phyloP scores from a whole-genome alignment of 2,888 invertebrate species.

The Orchesellides sinensis region DNA sequence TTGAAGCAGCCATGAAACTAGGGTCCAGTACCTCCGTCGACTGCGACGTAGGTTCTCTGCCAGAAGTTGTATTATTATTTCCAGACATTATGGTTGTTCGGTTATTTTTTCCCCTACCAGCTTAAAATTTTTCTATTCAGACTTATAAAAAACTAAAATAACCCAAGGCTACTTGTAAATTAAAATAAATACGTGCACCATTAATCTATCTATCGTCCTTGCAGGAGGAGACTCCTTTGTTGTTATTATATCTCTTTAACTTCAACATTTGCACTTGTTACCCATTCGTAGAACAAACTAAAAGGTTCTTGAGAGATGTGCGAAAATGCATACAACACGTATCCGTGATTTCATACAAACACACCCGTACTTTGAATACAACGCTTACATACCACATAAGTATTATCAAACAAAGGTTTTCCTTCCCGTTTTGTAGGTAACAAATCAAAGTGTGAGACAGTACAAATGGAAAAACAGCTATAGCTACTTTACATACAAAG shows the following conservation, averaged over 20 bases:
- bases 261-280: slow-evolving; percentile 15
- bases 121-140: not conserved
- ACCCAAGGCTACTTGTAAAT: slow-evolving; percentile 31
- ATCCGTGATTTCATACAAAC: too few relatives aligned
- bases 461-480: too few relatives aligned
- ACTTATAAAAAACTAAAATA: slow-evolving; percentile 20
- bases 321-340: too few relatives aligned
- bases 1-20: slow-evolving; percentile 36
- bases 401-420: slow-evolving; percentile 11
- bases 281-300: too few relatives aligned
- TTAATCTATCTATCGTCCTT: slow-evolving; percentile 43
- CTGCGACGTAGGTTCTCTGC: slow-evolving; percentile 52
- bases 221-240: slow-evolving; percentile 1
- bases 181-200: slow-evolving; percentile 16
- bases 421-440: not conserved
- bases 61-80: slow-evolving; percentile 39
- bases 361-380: too few relatives aligned
- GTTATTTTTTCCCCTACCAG: not conserved
- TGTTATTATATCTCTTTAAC: not conserved
- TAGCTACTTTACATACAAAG: too few relatives aligned
- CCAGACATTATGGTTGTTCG: slow-evolving; percentile 42
- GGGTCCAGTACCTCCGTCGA: slow-evolving; percentile 57
- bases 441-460: slow-evolving; percentile 38
- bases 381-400: not conserved
- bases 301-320: too few relatives aligned